Conservation (phyloP, 64 coral and sea anemone species). For the Montipora capricornis region DNA sequence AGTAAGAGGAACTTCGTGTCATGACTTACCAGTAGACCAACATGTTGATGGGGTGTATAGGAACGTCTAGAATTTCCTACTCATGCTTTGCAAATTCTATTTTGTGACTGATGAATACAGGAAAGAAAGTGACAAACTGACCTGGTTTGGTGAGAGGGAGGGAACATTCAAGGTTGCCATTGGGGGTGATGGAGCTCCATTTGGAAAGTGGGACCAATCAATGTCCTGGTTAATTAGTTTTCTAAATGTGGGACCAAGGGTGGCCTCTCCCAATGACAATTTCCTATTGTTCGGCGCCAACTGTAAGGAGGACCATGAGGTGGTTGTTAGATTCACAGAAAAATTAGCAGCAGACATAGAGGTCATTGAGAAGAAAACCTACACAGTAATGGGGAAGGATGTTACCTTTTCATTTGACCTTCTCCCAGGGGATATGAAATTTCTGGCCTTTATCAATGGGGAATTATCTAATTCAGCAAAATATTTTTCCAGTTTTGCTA, state of each 20-base stretch:
- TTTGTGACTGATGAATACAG: slow-evolving; percentile 40
- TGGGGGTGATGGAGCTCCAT: slow-evolving; percentile 46
- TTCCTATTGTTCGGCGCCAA: slow-evolving; percentile 25
- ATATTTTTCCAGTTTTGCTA: slow-evolving; percentile 72
- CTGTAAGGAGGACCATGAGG: slow-evolving; percentile 27
- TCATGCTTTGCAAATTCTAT: slow-evolving; percentile 47
- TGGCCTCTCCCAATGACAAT: slow-evolving; percentile 43
- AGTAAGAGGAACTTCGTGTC: slow-evolving; percentile 40
- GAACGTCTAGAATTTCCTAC: neutral
- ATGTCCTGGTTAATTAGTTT: slow-evolving; percentile 51
- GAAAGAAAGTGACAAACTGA: slow-evolving; percentile 29
- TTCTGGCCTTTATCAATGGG: slow-evolving; percentile 52
- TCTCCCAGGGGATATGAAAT: slow-evolving; percentile 71
- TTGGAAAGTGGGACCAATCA: slow-evolving; percentile 54
- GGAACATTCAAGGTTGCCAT: slow-evolving; percentile 58
- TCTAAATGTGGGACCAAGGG: slow-evolving; percentile 36
- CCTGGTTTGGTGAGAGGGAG: slow-evolving; percentile 58
- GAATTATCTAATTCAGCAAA: slow-evolving; percentile 48
- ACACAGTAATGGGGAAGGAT: slow-evolving; percentile 23
- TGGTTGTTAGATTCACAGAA: slow-evolving; percentile 6
- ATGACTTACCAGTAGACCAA: slow-evolving; percentile 27
- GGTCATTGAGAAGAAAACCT: slow-evolving; percentile 14
- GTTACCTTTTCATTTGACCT: slow-evolving; percentile 48
- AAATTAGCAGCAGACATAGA: slow-evolving; percentile 29
- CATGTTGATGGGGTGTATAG: slow-evolving; percentile 49